Percentiles rank a stretch among this genome's conserved stretches.
Evolutionary conservation across 2,888 invertebrate genomes (phyloP).

Genomic region (Pollenia griseotomentosa): DNA sequence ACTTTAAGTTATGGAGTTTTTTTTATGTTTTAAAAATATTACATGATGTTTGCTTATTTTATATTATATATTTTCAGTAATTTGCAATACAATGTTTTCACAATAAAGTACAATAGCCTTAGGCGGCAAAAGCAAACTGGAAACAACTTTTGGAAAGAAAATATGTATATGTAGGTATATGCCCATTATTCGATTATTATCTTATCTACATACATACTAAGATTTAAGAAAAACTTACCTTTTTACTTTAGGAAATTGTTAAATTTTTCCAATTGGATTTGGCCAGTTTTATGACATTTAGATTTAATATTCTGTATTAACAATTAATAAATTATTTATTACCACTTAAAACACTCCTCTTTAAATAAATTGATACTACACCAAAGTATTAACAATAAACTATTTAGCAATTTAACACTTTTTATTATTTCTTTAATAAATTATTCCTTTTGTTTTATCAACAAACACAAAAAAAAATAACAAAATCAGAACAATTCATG

Average conservation of each 20-base stretch:
- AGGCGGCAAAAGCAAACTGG: no score
- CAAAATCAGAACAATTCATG: slow-evolving; percentile 24
- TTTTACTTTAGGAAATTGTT: neutral
- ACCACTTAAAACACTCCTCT: neutral
- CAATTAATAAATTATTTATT: neutral
- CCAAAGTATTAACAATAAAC: slow-evolving; percentile 8
- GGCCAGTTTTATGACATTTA: neutral
- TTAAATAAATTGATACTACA: neutral
- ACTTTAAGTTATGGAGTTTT: no score
- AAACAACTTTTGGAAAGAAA: no score
- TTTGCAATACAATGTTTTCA: no score
- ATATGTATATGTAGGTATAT: no score
- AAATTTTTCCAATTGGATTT: neutral
- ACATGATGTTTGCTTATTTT: no score
- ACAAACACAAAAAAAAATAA: slow-evolving; percentile 40
- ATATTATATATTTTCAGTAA: no score
- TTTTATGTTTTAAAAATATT: no score
- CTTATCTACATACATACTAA: neutral
- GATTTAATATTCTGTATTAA: neutral
- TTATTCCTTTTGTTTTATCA: slow-evolving; percentile 18
- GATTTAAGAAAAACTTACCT: neutral
- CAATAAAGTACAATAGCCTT: no score
- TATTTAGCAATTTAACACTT: no score
- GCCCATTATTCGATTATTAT: no score
- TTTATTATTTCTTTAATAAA: neutral